Evolutionary conservation across 2,113 vertebrate genomes (phyloP).

Genomic region (Engraulis encrasicolus): DNA sequence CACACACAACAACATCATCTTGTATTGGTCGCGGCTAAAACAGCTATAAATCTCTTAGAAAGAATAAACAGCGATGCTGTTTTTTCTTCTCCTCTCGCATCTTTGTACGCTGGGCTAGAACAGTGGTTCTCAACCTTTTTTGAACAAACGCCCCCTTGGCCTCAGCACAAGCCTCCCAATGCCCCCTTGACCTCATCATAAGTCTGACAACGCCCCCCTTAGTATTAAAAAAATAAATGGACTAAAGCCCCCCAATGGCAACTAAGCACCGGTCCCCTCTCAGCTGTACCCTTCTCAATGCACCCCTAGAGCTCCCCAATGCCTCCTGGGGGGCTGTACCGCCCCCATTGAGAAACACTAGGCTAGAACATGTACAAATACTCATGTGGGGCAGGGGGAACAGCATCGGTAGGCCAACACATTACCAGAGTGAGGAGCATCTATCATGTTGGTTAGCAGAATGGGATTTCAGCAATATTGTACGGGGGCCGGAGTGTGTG

Average conservation of each 20-base stretch:
- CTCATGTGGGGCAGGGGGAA: not conserved
- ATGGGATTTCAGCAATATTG: slow-evolving; percentile 10
- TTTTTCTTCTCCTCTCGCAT: not conserved
- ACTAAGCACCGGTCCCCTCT: too few relatives aligned
- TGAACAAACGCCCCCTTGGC: too few relatives aligned
- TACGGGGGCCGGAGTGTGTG: not conserved
- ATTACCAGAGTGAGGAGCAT: not conserved
- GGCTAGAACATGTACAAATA: slow-evolving; percentile 1
- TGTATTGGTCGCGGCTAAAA: slow-evolving; percentile 3
- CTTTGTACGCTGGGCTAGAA: not conserved
- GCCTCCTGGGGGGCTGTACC: too few relatives aligned
- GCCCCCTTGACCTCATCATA: too few relatives aligned
- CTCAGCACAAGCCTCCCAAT: too few relatives aligned
- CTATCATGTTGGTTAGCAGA: not conserved
- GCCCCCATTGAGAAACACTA: too few relatives aligned
- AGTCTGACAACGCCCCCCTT: too few relatives aligned
- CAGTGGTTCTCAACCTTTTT: too few relatives aligned
- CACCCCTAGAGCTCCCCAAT: too few relatives aligned
- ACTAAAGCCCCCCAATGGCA: too few relatives aligned
- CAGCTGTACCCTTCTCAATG: too few relatives aligned
- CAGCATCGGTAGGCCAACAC: not conserved
- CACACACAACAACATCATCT: not conserved
- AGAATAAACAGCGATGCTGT: not conserved
- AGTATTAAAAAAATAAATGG: too few relatives aligned
- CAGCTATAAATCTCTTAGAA: not conserved